phyloP scores from a whole-genome alignment of 2,797 vertebrate genomes.

The Anomalospiza imberbis region DNA sequence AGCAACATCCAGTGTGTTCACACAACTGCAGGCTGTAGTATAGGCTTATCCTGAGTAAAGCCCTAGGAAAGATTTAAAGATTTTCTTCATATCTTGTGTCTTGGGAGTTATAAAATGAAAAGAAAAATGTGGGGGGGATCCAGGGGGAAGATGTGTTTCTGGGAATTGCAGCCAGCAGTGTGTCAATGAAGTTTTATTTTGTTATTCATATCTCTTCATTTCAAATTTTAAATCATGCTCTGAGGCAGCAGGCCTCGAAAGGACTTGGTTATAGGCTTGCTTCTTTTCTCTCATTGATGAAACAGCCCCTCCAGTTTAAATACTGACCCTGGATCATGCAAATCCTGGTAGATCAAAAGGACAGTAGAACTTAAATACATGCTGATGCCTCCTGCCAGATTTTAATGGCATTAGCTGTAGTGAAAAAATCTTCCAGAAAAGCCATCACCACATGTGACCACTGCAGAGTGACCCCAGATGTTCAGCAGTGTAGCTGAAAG shows the following conservation, averaged over 20 bases:
- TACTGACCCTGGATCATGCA: background rate
- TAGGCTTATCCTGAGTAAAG: background rate
- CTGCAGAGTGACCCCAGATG: background rate
- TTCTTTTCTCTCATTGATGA: background rate
- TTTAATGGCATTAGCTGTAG: background rate
- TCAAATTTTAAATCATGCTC: background rate
- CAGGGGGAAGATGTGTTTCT: background rate
- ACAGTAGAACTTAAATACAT: background rate
- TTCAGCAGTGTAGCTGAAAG: background rate
- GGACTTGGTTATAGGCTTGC: background rate
- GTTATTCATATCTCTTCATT: background rate
- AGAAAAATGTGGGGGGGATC: background rate
- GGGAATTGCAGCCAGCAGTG: constrained; percentile 1
- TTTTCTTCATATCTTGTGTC: background rate
- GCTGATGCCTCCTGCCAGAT: background rate
- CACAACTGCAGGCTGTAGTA: background rate
- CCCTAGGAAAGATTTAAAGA: background rate
- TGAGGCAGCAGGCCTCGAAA: background rate
- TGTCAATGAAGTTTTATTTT: constrained; percentile 32
- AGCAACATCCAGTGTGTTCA: background rate
- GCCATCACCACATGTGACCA: background rate
- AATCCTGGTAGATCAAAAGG: background rate
- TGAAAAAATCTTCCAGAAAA: background rate
- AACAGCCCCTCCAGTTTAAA: background rate
- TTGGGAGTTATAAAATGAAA: constrained; percentile 17